Evolutionary conservation across 2,888 invertebrate species (phyloP).

Genomic region (Apamea anceps): DNA sequence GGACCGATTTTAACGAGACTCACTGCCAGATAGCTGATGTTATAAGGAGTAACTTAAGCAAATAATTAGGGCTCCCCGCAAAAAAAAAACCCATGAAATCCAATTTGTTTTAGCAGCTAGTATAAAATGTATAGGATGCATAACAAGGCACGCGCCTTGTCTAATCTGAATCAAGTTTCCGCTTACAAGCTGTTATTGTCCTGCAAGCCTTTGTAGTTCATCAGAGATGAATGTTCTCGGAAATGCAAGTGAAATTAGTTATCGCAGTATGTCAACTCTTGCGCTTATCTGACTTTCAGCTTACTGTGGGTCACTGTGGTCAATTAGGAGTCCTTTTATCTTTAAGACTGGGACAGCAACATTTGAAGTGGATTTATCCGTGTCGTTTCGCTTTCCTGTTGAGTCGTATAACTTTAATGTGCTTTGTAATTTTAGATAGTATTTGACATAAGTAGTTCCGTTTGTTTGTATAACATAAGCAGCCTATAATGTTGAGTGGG

Average conservation of each 20-base stretch:
- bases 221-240: constrained; percentile 60
- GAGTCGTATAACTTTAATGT: neutral
- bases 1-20: neutral
- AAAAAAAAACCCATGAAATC: neutral
- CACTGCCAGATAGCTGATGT: neutral
- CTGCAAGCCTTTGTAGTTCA: constrained; percentile 60
- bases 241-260: constrained; percentile 60
- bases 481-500: neutral
- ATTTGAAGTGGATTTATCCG: constrained; percentile 26
- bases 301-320: constrained; percentile 59
- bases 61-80: neutral
- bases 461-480: neutral
- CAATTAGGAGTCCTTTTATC: constrained; percentile 53
- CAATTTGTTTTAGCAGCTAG: neutral
- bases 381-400: constrained; percentile 33
- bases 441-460: neutral
- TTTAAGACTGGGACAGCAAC: constrained; percentile 32
- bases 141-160: constrained; percentile 44
- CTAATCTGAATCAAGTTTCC: constrained; percentile 62
- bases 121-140: constrained; percentile 21
- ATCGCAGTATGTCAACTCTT: constrained; percentile 64
- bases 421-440: neutral
- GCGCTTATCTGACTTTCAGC: constrained; percentile 52
- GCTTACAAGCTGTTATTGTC: constrained; percentile 56
- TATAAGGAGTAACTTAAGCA: neutral